phyloP scores from a whole-genome alignment of 2,797 vertebrate genomes.

The Dromococcyx pavoninus region DNA sequence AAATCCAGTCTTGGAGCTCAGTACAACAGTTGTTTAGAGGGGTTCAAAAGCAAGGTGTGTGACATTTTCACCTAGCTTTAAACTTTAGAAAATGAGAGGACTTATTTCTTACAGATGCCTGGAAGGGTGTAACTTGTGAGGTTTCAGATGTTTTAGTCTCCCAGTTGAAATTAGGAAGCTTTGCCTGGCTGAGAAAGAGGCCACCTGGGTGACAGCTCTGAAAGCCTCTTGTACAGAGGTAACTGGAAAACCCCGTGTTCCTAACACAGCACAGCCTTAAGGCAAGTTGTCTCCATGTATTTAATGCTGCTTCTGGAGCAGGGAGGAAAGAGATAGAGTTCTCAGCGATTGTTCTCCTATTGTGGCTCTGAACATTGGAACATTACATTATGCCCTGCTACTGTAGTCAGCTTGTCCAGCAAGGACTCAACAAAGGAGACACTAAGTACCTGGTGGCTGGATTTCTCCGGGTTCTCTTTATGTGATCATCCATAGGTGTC shows the following conservation, averaged over 20 bases:
- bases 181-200: not conserved
- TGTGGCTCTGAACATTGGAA: not conserved
- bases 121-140: not conserved
- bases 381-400: not conserved
- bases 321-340: not conserved
- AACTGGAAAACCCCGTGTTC: accelerated
- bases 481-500: accelerated
- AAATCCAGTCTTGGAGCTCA: not conserved
- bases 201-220: not conserved
- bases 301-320: accelerated
- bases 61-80: not conserved
- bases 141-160: not conserved
- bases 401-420: not conserved
- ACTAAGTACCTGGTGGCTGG: not conserved
- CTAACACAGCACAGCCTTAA: not conserved
- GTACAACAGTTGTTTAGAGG: not conserved
- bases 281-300: too few species aligned
- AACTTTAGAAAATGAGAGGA: not conserved
- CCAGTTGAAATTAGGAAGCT: not conserved
- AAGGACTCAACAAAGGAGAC: not conserved
- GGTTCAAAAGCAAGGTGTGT: not conserved
- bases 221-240: not conserved
- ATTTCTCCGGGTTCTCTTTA: not conserved
- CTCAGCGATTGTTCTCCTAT: not conserved
- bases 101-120: not conserved